Evolutionary conservation across 2,113 vertebrate genomes (phyloP).

Genomic region (Cavia aperea): DNA sequence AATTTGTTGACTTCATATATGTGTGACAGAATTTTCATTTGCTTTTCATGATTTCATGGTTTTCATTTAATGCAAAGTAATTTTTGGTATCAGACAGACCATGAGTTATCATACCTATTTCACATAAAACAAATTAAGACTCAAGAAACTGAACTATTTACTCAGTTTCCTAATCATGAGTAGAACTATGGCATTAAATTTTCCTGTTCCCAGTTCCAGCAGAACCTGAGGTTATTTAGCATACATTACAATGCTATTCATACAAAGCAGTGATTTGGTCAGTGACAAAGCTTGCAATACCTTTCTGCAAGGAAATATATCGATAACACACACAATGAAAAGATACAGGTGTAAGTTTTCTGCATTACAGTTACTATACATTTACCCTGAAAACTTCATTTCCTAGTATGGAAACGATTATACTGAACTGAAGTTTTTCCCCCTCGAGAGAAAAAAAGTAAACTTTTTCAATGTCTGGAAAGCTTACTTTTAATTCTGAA

Average conservation of each 20-base stretch:
- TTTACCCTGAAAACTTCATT: constrained; percentile 34
- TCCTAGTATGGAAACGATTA: constrained; percentile 54
- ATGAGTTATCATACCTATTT: not conserved
- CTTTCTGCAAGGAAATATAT: not conserved
- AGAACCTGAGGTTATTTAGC: not conserved
- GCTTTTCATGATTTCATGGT: not conserved
- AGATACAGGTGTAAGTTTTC: constrained; percentile 49
- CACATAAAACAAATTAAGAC: not conserved
- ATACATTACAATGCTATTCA: not conserved
- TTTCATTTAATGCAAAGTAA: not conserved
- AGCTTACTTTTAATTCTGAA: constrained; percentile 52
- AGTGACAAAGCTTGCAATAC: not conserved
- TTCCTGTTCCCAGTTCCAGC: not conserved
- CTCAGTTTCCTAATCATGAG: not conserved
- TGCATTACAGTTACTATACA: not conserved
- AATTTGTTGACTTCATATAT: not conserved
- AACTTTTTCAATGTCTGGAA: constrained; percentile 26
- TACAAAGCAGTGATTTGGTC: constrained; percentile 12
- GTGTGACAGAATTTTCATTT: not conserved
- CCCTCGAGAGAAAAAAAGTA: constrained; percentile 45
- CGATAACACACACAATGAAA: constrained; percentile 30
- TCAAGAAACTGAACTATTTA: constrained; percentile 5
- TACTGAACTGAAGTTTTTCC: not conserved
- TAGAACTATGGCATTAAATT: constrained; percentile 19
- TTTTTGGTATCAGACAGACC: not conserved